phyloP scores from a whole-genome alignment of 2,797 vertebrate genomes.

The Epinephelus coioides region DNA sequence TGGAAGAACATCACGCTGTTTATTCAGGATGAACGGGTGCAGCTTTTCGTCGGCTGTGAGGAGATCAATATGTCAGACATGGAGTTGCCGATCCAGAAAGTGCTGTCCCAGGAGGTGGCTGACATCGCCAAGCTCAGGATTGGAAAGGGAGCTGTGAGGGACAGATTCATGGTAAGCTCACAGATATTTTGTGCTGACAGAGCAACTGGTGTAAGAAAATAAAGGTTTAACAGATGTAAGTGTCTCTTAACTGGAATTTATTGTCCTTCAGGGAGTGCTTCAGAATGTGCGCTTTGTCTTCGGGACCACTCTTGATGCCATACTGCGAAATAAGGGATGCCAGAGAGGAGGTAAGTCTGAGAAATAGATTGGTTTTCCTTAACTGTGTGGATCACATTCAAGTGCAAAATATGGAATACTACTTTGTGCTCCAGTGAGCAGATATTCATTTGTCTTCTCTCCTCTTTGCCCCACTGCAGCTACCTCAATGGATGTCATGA shows the following conservation, averaged over 20 bases:
- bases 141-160: slow-evolving; percentile 92
- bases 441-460: slow-evolving; percentile 28
- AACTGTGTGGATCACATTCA: neutral
- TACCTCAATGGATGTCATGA: slow-evolving; percentile 89
- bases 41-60: slow-evolving; percentile 95
- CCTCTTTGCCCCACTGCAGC: slow-evolving; percentile 60
- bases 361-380: neutral
- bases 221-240: neutral
- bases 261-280: slow-evolving; percentile 91
- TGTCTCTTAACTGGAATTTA: slow-evolving; percentile 16
- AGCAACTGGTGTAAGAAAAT: neutral
- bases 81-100: slow-evolving; percentile 92
- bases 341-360: slow-evolving; percentile 90
- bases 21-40: slow-evolving; percentile 94
- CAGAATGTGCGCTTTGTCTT: slow-evolving; percentile 98
- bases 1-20: slow-evolving; percentile 99
- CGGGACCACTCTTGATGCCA: slow-evolving; percentile 92
- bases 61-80: slow-evolving; percentile 93
- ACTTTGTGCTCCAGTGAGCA: slow-evolving; percentile 1
- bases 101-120: slow-evolving; percentile 91
- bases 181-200: neutral
- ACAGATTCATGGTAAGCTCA: slow-evolving; percentile 92
- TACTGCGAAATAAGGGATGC: slow-evolving; percentile 97
- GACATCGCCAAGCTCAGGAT: slow-evolving; percentile 90
- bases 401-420: neutral